Evolutionary conservation across 2,113 vertebrate genomes (phyloP), one percentile per base, ranked within the genome.

Genomic region (Dendrocopos noguchii): DNA sequence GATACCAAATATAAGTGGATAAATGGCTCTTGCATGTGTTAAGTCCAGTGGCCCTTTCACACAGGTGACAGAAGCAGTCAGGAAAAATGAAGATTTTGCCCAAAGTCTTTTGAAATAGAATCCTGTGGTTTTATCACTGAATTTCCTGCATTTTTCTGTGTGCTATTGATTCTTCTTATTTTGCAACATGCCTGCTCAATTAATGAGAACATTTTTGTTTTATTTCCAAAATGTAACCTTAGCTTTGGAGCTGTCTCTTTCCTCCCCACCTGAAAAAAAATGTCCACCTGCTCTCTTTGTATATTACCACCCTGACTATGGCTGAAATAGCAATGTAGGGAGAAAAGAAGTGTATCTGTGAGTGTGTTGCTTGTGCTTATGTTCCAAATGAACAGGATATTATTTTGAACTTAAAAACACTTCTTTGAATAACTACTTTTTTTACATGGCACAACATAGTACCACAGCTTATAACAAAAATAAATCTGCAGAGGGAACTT

Each of bases 381-480:
- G 78, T 92, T 88, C 89, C 82, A 90, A 95, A 88, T 59, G 79
- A 94, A 83, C 56, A 28, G 53, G 81, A 74, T 89, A 91, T 90
- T 87, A 85, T 94, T 94, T 95, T 93, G 93, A 95, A 95, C 91
- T 94, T 88, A 82, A 94, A 93, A 34, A 44, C 70, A 72, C 68
- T 91, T 83, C 25, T 85, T 81, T 70, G 87, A 91, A 84, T 75
- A 91, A 78, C 63, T 84, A 20, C 44, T 4, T 90, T 78, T 87
- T 93, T 93, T 80, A 73, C 81, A 36, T 2, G 10, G 52, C 72
- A 70, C 67, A 85, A 33, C 60, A 61, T 33, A 4, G 3, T 1
- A 1, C 82, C 67, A 21, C 66, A 53, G 79, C 66, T 92, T 88
- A 21, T 52, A 91, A 68, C 57, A 85, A 80, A 93, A 93, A 84